Base-by-base conservation (phyloP, 2,113 vertebrate genomes). In the Anser cygnoides region DNA sequence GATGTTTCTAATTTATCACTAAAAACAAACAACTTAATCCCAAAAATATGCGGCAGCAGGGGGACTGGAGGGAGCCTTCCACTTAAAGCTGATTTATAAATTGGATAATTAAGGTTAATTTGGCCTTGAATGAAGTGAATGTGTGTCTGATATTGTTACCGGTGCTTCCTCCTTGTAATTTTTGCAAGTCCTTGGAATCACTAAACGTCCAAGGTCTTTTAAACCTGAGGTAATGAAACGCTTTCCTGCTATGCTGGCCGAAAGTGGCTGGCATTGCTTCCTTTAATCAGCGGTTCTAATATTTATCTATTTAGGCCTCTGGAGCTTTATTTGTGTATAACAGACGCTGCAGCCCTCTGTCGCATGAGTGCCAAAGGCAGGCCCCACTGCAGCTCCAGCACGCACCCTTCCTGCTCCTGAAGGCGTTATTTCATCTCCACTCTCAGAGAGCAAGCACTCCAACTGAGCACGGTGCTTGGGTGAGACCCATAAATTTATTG, bases 1-100 rank as follows among this genome's bases (percentile, higher is more conserved):
- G 91, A 96, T 73, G 83, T 88, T 85, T 93, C 80, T 86, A 89
- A 81, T 71, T 92, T 82, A 77, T 96, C 82, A 68, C 91, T 93
- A 37, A 87, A 96, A 94, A 92, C 91, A 97, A 97, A 95, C 92
- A 96, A 96, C 93, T 94, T 93, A 96, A 97, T 97, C 90, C 91
- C 89, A 93, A 85, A 97, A 95, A 94, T 94, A 96, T 96, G 96
- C 87, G 75, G 89, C 87, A 76, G 84, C 88, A n/a, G 72, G 71
- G 94, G 78, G 76, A 41, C 11, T 41, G 85, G 54, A 67, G 71
- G 67, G 82, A 85, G 21, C 20, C n/a, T 89, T 94, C 90, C 91
- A 93, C 72, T 93, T 88, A 74, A 80, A 91, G 82, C 33, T 93
- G 81, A 84, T 92, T 92, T 95, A 80, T 74, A 93, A 96, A 95